Evolutionary conservation across 1,140 invertebrate genomes (phyloP).

Genomic region (Pogonus chalceus): DNA sequence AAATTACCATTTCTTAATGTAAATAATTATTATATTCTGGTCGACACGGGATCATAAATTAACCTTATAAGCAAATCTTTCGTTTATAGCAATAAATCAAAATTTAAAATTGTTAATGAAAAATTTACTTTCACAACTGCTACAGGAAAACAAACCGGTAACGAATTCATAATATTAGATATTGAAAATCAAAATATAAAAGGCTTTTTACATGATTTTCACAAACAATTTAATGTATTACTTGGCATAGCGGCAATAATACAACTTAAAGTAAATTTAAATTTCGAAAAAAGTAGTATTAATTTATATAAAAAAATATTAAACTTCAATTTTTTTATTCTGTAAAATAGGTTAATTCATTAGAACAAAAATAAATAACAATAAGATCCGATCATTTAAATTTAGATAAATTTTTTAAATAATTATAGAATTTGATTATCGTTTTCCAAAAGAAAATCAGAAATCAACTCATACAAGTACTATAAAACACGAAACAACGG

Average conservation of each 20-base stretch:
- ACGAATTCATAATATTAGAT: background rate
- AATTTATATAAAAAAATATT: conserved; percentile 2
- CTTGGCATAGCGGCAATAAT: conserved; percentile 9
- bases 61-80: background rate
- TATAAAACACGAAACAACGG: conserved; percentile 17
- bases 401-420: conserved; percentile 10
- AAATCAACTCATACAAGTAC: conserved; percentile 16
- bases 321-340: conserved; percentile 6
- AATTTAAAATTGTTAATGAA: background rate
- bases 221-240: conserved; percentile 14
- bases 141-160: background rate
- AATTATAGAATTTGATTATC: background rate
- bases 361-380: background rate
- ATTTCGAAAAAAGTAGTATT: conserved; percentile 3
- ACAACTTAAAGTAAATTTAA: conserved; percentile 10
- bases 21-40: background rate
- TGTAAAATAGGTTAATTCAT: too few species aligned
- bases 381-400: conserved; percentile 19
- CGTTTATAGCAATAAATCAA: background rate
- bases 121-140: background rate
- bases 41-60: background rate
- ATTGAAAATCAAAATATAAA: background rate
- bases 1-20: background rate
- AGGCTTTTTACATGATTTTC: conserved; percentile 11
- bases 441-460: conserved; percentile 18